Percentiles rank a stretch among this genome's conserved stretches.
These are phyloP conservation scores for Macquaria australasica DNA, from an alignment of 2,113 vertebrate genomes.

Conservation along the genomic window DNA sequence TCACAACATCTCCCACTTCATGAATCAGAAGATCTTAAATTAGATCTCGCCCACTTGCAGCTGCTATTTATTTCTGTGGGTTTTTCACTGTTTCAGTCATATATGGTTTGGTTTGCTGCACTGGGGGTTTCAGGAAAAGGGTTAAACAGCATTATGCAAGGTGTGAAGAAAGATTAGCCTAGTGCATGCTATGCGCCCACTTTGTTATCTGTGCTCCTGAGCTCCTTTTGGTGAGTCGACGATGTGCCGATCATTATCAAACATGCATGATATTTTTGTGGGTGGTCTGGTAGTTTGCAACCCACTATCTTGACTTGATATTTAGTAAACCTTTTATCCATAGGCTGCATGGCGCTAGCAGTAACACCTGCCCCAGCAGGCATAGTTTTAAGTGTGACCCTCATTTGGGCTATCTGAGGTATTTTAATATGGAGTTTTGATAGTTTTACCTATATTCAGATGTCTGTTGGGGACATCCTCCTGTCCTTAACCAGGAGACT, in stretches of 20 bases:
- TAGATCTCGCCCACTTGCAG: conserved; percentile 19
- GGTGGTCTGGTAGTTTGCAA: background rate
- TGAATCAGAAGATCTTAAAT: conserved; percentile 49
- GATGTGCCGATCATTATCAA: background rate
- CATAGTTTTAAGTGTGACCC: background rate
- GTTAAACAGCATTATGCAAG: background rate
- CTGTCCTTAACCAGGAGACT: background rate
- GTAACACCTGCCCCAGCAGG: background rate
- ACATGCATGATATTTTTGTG: background rate
- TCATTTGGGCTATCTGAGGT: background rate
- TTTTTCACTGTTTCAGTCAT: conserved; percentile 7
- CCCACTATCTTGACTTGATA: background rate
- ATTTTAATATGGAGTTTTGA: background rate
- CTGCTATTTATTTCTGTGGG: background rate
- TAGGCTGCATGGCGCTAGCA: background rate
- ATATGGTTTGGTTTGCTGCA: background rate
- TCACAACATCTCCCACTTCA: conserved; percentile 31
- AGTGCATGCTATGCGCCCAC: background rate
- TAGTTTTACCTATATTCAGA: background rate
- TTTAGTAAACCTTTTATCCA: background rate
- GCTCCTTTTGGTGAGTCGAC: background rate
- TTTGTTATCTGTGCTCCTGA: background rate
- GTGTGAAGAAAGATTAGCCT: background rate
- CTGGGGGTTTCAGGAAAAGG: background rate
- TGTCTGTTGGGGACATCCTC: background rate